Percentiles rank a stretch among this genome's conserved stretches.
These are phyloP conservation scores for Conistra vaccinii DNA, from an alignment of 2,888 invertebrate genomes.

Conservation along the genomic window DNA sequence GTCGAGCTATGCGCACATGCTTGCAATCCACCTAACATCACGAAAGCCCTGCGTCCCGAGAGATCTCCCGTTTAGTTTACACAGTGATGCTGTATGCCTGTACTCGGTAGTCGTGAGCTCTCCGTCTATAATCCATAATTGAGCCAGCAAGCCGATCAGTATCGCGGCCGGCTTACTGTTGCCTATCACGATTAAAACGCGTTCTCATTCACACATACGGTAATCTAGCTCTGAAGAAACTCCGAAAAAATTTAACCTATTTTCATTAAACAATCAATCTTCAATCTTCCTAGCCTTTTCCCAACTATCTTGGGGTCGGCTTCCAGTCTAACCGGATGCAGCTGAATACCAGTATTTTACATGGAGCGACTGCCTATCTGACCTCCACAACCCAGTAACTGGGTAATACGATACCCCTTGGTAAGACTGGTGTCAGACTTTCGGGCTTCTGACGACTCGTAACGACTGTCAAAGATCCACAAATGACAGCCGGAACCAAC, in stretches of 20 bases:
- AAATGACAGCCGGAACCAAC: too few species aligned
- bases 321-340: too few species aligned
- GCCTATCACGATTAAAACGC: slow-evolving; percentile 54
- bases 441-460: too few species aligned
- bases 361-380: too few species aligned
- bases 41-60: not conserved
- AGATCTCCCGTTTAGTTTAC: not conserved
- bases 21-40: not conserved
- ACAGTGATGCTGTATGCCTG: not conserved
- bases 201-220: slow-evolving; percentile 49
- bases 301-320: too few species aligned
- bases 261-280: too few species aligned
- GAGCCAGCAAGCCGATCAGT: slow-evolving; percentile 53
- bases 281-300: too few species aligned
- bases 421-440: too few species aligned
- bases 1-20: not conserved
- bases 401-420: too few species aligned
- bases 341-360: too few species aligned
- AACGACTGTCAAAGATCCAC: too few species aligned
- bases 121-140: slow-evolving; percentile 59
- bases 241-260: not conserved
- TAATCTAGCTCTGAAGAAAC: not conserved
- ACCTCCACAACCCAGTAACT: too few species aligned
- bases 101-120: slow-evolving; percentile 37
- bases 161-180: slow-evolving; percentile 60